These are phyloP conservation scores for Philantomba maxwellii DNA, from an alignment of 2,113 vertebrate species.

Conservation along the genomic window DNA sequence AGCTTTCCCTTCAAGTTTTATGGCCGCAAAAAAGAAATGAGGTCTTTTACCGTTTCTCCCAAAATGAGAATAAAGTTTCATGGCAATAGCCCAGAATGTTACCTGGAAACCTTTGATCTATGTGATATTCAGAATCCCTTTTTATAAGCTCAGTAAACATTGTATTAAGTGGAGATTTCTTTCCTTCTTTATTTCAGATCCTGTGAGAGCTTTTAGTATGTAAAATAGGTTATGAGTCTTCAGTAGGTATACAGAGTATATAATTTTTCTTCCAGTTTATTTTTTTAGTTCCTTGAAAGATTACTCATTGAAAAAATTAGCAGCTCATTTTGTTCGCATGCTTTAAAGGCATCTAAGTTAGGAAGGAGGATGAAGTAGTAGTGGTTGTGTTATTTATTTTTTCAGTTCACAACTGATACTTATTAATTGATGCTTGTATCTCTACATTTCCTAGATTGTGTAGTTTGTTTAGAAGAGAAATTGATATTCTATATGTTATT, in stretches of 20 bases:
- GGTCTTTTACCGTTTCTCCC: neutral
- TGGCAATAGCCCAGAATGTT: neutral
- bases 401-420: neutral
- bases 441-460: neutral
- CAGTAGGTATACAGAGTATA: neutral
- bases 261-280: neutral
- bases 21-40: neutral
- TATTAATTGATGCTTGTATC: neutral
- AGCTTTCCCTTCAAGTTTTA: neutral
- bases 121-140: neutral
- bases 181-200: neutral
- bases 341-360: neutral
- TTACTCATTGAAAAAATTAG: neutral
- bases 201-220: neutral
- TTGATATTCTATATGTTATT: neutral
- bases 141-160: neutral
- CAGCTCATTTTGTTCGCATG: neutral
- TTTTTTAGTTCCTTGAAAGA: neutral
- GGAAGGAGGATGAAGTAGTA: neutral
- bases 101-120: neutral
- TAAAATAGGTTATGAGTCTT: neutral
- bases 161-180: neutral
- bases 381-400: neutral
- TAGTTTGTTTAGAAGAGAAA: constrained; percentile 22
- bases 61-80: neutral